Evolutionary conservation across 2,113 vertebrate species (phyloP).

Genomic region (Steatornis caripensis): DNA sequence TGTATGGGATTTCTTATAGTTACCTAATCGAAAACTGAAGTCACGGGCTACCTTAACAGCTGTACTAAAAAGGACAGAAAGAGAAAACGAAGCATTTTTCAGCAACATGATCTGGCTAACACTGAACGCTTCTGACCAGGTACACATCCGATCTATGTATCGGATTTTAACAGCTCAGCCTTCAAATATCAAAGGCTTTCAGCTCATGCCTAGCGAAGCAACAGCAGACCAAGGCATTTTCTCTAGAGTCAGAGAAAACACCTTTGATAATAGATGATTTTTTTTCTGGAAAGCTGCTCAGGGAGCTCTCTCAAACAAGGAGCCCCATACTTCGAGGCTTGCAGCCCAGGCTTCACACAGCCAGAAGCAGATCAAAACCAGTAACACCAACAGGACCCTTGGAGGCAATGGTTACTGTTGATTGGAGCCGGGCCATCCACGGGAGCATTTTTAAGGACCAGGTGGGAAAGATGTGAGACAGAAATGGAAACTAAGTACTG

Average conservation of each 20-base stretch:
- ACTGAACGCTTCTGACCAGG: neutral
- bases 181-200: conserved; percentile 1
- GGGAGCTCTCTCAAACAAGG: neutral
- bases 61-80: neutral
- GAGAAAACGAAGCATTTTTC: neutral
- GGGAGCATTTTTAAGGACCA: neutral
- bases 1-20: neutral
- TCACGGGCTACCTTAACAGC: neutral
- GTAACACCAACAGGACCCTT: neutral
- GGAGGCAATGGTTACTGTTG: neutral
- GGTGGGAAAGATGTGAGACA: neutral
- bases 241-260: neutral
- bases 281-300: neutral
- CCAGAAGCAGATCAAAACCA: neutral
- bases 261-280: neutral
- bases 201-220: neutral
- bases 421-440: neutral
- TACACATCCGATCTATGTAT: neutral
- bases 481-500: neutral
- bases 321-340: neutral
- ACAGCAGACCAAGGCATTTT: neutral
- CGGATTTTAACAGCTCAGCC: neutral
- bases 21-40: neutral
- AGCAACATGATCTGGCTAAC: neutral
- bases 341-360: neutral